Evolutionary conservation across 2,113 vertebrate species (phyloP).

Genomic region (Columba livia): DNA sequence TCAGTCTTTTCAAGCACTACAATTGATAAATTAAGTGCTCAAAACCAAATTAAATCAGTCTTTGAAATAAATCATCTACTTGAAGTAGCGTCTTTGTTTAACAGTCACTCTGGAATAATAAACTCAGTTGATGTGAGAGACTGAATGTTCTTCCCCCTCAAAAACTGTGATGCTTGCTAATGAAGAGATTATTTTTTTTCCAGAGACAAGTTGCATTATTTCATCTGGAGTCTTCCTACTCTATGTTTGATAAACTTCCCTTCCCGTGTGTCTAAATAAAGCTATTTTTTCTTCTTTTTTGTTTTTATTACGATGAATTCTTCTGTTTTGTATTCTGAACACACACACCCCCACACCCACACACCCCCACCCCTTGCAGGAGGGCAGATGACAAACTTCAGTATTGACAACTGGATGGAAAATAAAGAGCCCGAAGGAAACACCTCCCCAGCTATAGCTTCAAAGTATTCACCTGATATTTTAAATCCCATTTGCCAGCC

Average conservation of each 20-base stretch:
- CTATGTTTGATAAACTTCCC: background rate
- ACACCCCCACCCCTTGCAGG: background rate
- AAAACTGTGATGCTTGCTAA: background rate
- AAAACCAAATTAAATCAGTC: background rate
- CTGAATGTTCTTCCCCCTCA: background rate
- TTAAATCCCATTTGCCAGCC: background rate
- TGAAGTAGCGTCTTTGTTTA: background rate
- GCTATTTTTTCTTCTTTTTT: background rate
- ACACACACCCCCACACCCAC: background rate
- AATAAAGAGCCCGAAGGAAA: background rate
- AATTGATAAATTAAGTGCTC: background rate
- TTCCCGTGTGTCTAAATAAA: background rate
- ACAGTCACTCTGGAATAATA: background rate
- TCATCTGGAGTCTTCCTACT: background rate
- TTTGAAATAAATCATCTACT: background rate
- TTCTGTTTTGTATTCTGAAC: background rate
- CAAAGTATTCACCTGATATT: background rate
- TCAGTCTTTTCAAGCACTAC: background rate
- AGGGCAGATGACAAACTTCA: background rate
- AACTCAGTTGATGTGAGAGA: background rate
- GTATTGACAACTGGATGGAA: background rate
- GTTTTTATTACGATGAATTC: background rate
- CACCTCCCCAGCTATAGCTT: background rate
- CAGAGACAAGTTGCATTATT: background rate
- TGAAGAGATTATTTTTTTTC: background rate